Conservation (phyloP, 2,113 vertebrate species). For the Cricetomys ansorgei region DNA sequence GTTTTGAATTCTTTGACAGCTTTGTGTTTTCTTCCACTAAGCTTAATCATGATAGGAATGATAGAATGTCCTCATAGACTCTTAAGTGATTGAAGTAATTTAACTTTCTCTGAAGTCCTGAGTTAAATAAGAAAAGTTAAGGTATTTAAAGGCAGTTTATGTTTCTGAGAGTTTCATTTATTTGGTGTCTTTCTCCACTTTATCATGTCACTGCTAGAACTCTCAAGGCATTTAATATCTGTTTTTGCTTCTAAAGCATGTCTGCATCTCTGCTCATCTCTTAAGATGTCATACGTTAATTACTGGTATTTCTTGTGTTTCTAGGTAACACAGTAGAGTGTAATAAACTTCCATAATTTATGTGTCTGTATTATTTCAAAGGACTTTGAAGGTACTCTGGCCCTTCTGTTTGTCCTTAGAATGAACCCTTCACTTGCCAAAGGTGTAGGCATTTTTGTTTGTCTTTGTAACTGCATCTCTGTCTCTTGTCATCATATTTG, state of each 20-base stretch:
- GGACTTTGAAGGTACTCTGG: neutral
- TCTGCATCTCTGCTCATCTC: neutral
- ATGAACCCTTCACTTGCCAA: neutral
- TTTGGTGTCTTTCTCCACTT: slow-evolving; percentile 38
- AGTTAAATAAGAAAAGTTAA: slow-evolving; percentile 27
- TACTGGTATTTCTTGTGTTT: neutral
- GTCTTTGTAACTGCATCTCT: slow-evolving; percentile 73
- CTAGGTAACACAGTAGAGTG: neutral
- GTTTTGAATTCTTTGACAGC: slow-evolving; percentile 24
- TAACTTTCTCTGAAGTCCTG: slow-evolving; percentile 16
- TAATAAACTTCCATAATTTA: neutral
- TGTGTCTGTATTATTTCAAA: neutral
- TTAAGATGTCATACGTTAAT: neutral
- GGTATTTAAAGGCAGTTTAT: slow-evolving; percentile 27
- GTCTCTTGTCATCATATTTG: slow-evolving; percentile 74
- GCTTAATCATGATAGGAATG: neutral
- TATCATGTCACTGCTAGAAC: neutral
- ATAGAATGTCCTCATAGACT: slow-evolving; percentile 17
- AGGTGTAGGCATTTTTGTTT: slow-evolving; percentile 56
- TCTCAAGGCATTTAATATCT: neutral
- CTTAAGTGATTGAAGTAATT: neutral
- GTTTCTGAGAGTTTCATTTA: neutral
- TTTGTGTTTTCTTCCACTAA: slow-evolving; percentile 43
- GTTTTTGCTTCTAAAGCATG: slow-evolving; percentile 1
- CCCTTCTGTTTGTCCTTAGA: slow-evolving; percentile 21